Conservation (phyloP, 1,140 invertebrate species). For the Brachionus rubens region DNA sequence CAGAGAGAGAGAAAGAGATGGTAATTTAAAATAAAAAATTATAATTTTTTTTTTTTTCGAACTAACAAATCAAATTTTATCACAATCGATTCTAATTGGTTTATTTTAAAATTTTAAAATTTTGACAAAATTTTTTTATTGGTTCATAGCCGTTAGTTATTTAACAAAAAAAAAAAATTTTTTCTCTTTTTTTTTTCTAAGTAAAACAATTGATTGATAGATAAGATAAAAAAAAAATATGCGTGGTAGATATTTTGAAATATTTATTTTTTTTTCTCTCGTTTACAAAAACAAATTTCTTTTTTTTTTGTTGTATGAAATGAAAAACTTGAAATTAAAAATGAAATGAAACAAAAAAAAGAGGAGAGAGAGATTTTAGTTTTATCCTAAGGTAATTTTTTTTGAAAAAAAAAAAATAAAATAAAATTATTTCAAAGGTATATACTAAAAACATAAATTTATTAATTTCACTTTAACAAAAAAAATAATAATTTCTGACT, state of each 20-base stretch:
- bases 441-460: too few species aligned
- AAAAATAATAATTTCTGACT: too few species aligned
- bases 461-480: too few species aligned
- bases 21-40: neutral
- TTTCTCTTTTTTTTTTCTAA: too few species aligned
- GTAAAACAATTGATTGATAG: slow-evolving; percentile 28
- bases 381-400: slow-evolving; percentile 30
- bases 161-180: too few species aligned
- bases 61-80: neutral
- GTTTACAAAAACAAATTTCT: slow-evolving; percentile 16
- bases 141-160: slow-evolving; percentile 31
- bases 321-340: neutral
- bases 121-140: neutral
- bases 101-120: neutral
- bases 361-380: neutral
- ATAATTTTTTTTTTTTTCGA: neutral
- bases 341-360: neutral
- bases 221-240: slow-evolving; percentile 5
- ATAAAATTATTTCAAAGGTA: too few species aligned
- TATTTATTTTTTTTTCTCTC: neutral
- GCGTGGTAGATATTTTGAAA: slow-evolving; percentile 4
- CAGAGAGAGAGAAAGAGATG: slow-evolving; percentile 3
- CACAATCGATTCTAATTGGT: neutral
- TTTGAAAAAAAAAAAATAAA: neutral
- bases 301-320: neutral